These are phyloP conservation scores for Centropristis striata DNA, from an alignment of 2,113 vertebrate species.

Conservation along the genomic window DNA sequence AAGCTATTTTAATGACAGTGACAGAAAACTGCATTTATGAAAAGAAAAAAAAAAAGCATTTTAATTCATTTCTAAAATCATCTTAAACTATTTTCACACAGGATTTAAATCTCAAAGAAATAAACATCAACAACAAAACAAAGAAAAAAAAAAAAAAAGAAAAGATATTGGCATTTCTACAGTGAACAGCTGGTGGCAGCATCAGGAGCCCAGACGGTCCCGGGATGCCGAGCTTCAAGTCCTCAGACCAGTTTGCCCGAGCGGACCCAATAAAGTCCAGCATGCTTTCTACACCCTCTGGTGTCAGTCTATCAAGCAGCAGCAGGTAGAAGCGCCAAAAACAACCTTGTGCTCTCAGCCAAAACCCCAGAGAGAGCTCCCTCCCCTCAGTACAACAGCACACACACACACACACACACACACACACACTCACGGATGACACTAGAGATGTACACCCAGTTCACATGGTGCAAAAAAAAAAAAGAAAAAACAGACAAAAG, in stretches of 20 bases:
- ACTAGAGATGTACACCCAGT: conserved; percentile 47
- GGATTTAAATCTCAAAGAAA: conserved; percentile 81
- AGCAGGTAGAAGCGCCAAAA: conserved; percentile 67
- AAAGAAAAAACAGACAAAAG: conserved; percentile 34
- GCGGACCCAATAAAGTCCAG: conserved; percentile 43
- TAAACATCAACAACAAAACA: conserved; percentile 61
- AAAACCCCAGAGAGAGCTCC: conserved; percentile 44
- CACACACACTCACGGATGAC: conserved; percentile 22
- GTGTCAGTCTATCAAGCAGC: conserved; percentile 74
- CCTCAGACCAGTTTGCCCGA: conserved; percentile 40
- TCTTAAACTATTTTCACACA: conserved; percentile 79
- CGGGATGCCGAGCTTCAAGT: conserved; percentile 54
- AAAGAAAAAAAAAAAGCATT: conserved; percentile 81
- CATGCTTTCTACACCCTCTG: conserved; percentile 51
- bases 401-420: conserved; percentile 14
- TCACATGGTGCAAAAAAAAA: conserved; percentile 67
- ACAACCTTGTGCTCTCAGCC: conserved; percentile 38
- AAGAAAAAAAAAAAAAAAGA: conserved; percentile 83
- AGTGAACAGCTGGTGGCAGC: conserved; percentile 96
- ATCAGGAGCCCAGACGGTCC: conserved; percentile 84
- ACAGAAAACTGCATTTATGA: conserved; percentile 71
- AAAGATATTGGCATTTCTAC: conserved; percentile 97
- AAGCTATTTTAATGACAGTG: conserved; percentile 42
- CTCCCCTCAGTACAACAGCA: conserved; percentile 35
- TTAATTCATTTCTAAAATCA: conserved; percentile 83